A percentile compares a stretch with the other conserved stretches of the same genome.
phyloP scores from a whole-genome alignment of 1,140 invertebrate species.

The Scaptomyza hsui region DNA sequence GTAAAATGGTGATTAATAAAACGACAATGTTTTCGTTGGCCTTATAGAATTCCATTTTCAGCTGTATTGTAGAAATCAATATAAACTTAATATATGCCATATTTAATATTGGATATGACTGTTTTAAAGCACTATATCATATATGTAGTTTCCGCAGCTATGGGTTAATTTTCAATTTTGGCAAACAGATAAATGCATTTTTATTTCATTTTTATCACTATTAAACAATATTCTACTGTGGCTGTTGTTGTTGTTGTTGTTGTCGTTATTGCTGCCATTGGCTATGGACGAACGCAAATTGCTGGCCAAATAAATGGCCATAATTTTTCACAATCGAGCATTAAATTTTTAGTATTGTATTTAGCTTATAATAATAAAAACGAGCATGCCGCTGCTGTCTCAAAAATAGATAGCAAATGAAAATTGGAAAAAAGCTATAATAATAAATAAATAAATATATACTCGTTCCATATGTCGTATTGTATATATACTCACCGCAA shows the following conservation, averaged over 20 bases:
- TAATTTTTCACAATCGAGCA: conserved; percentile 39
- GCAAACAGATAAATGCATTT: neutral
- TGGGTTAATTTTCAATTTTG: neutral
- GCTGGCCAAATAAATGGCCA: conserved; percentile 24
- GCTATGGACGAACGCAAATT: conserved; percentile 5
- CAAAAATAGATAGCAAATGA: conserved; percentile 52
- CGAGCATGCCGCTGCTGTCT: conserved; percentile 4
- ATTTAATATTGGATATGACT: neutral
- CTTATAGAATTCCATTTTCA: too few species aligned
- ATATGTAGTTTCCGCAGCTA: neutral
- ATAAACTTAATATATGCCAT: neutral
- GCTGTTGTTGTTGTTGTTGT: conserved; percentile 4
- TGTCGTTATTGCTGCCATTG: conserved; percentile 6
- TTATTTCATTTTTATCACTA: conserved; percentile 11
- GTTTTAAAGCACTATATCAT: neutral
- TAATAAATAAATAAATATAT: conserved; percentile 7
- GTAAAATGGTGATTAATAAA: neutral
- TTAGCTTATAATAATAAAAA: conserved; percentile 21
- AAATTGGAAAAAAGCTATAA: conserved; percentile 12
- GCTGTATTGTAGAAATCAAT: neutral
- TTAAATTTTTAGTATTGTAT: conserved; percentile 37
- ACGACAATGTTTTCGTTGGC: too few species aligned
- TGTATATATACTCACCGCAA: conserved; percentile 49
- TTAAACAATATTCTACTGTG: neutral
- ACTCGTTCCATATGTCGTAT: neutral